Evolutionary conservation across 2,797 vertebrate species (phyloP).

Genomic region (Dryobates pubescens): DNA sequence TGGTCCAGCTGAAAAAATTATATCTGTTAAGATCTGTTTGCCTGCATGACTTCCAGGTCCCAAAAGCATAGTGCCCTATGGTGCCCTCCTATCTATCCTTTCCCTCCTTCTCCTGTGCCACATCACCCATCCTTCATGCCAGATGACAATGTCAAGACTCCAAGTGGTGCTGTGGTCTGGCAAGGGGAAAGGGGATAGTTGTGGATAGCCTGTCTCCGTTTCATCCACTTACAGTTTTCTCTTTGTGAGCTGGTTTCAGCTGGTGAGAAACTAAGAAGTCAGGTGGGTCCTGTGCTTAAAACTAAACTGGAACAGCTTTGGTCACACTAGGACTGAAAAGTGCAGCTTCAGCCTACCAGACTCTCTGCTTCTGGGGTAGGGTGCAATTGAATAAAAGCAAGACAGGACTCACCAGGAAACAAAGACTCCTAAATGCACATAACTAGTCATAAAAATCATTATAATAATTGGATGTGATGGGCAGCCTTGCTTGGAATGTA

Average conservation of each 20-base stretch:
- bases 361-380: not conserved
- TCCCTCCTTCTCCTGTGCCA: not conserved
- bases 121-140: rapidly evolving
- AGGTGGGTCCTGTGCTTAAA: not conserved
- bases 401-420: not conserved
- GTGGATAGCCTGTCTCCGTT: not conserved
- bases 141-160: not conserved
- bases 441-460: not conserved
- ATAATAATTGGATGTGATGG: not conserved
- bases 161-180: not conserved
- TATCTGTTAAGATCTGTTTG: not conserved
- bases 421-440: not conserved
- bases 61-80: rapidly evolving
- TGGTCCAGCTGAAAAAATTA: not conserved
- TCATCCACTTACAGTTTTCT: not conserved
- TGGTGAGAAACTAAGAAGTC: not conserved
- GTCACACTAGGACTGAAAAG: not conserved
- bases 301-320: not conserved
- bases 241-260: not conserved
- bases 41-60: not conserved
- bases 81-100: not conserved
- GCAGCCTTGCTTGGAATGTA: not conserved
- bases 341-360: not conserved
- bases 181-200: not conserved
- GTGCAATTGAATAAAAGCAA: not conserved